These are phyloP conservation scores for Apodemus sylvaticus DNA, from an alignment of 2,113 vertebrate genomes.

Conservation along the genomic window DNA sequence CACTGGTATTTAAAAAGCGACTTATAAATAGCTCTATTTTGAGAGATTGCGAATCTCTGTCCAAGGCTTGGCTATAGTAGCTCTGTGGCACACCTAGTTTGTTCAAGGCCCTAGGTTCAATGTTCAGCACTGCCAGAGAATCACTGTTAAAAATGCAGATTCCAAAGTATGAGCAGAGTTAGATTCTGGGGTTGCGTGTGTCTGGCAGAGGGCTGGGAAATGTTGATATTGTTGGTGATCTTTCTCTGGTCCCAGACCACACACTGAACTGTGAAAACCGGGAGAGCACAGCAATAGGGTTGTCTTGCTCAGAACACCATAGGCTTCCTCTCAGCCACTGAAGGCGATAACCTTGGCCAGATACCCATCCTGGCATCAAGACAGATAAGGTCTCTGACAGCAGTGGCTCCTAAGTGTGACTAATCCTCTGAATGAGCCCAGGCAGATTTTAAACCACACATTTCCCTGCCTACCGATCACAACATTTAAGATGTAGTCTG, in stretches of 20 bases:
- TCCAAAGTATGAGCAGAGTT: background rate
- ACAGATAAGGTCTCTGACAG: background rate
- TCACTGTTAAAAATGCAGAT: background rate
- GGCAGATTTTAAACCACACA: background rate
- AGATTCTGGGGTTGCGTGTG: background rate
- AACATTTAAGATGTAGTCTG: background rate
- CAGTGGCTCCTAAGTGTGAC: background rate
- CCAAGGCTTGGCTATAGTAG: background rate
- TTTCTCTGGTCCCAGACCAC: background rate
- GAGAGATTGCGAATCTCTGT: background rate
- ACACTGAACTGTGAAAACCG: background rate
- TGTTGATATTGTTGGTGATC: background rate
- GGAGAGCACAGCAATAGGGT: background rate
- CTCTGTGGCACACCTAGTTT: background rate
- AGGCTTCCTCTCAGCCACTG: background rate
- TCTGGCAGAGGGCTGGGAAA: background rate
- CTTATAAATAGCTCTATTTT: background rate
- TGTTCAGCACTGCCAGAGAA: background rate
- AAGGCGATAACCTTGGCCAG: background rate
- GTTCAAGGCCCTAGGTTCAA: background rate
- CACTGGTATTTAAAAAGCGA: background rate
- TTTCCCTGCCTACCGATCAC: background rate
- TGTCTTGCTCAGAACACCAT: background rate
- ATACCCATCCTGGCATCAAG: background rate
- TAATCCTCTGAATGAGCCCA: background rate